These are phyloP conservation scores for Thaumetopoea pityocampa DNA, from an alignment of 1,140 invertebrate genomes.

Conservation along the genomic window DNA sequence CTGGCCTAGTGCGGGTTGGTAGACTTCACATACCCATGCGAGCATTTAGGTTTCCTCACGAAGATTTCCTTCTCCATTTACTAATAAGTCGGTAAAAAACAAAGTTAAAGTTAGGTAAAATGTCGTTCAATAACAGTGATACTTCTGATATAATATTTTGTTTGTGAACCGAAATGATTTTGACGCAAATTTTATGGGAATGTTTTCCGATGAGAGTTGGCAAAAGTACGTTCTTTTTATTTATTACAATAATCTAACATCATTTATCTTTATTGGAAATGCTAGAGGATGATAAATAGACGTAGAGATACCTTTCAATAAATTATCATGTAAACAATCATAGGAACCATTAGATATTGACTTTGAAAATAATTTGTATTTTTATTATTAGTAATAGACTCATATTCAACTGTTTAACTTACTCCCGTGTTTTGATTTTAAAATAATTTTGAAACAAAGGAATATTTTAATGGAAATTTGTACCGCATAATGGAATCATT, in stretches of 20 bases:
- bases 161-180: neutral
- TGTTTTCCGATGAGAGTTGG: neutral
- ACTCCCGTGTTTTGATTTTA: no score
- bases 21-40: no score
- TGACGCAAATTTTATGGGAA: neutral
- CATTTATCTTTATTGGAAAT: neutral
- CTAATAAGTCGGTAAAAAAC: no score
- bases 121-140: neutral
- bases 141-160: constrained; percentile 2
- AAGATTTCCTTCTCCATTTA: no score
- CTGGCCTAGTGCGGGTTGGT: no score
- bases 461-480: no score
- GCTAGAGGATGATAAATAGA: constrained; percentile 1
- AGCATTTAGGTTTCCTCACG: no score
- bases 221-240: neutral
- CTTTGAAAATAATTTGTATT: neutral
- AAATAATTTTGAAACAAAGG: no score
- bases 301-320: constrained; percentile 1
- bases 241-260: neutral
- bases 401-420: no score
- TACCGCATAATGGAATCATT: no score
- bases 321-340: neutral
- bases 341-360: neutral
- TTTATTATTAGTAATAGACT: no score
- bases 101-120: constrained; percentile 10